These are phyloP conservation scores for Pollenia griseotomentosa DNA, from an alignment of 2,888 invertebrate species.

Conservation along the genomic window DNA sequence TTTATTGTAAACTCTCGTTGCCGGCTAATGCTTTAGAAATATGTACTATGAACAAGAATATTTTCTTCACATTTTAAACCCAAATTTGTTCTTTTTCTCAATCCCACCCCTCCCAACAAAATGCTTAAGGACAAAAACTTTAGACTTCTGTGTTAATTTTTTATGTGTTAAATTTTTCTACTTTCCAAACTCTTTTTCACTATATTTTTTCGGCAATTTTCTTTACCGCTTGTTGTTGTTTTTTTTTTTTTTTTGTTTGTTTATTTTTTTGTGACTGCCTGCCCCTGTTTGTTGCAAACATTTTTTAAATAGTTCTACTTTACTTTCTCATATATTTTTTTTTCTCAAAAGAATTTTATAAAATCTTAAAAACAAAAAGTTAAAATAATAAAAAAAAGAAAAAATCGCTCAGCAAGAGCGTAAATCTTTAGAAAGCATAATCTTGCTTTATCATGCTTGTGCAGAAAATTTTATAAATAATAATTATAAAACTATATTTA, in stretches of 20 bases:
- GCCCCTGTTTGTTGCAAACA: conserved; percentile 42
- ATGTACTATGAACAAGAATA: too few species aligned
- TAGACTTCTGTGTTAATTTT: conserved; percentile 29
- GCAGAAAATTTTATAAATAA: conserved; percentile 56
- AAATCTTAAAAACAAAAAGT: conserved; percentile 52
- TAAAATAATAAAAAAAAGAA: conserved; percentile 4
- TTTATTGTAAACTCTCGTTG: too few species aligned
- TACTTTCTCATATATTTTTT: not conserved
- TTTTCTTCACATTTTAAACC: not conserved
- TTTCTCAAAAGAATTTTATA: conserved; percentile 35
- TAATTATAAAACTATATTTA: conserved; percentile 58
- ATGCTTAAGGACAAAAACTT: conserved; percentile 19
- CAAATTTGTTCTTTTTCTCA: not conserved
- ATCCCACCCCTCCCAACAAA: not conserved
- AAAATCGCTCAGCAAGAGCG: conserved; percentile 1
- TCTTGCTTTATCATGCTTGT: conserved; percentile 43
- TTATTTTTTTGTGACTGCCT: not conserved
- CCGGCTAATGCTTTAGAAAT: too few species aligned
- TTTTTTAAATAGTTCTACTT: conserved; percentile 45
- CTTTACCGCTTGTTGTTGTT: conserved; percentile 14
- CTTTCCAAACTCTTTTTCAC: not conserved
- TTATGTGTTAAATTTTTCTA: conserved; percentile 36
- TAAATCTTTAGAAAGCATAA: conserved; percentile 39
- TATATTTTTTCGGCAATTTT: not conserved
- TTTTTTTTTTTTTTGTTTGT: not conserved